Percentiles rank a stretch among this genome's conserved stretches.
Conservation (phyloP, 2,888 invertebrate species). For the Heliconius ethilla region DNA sequence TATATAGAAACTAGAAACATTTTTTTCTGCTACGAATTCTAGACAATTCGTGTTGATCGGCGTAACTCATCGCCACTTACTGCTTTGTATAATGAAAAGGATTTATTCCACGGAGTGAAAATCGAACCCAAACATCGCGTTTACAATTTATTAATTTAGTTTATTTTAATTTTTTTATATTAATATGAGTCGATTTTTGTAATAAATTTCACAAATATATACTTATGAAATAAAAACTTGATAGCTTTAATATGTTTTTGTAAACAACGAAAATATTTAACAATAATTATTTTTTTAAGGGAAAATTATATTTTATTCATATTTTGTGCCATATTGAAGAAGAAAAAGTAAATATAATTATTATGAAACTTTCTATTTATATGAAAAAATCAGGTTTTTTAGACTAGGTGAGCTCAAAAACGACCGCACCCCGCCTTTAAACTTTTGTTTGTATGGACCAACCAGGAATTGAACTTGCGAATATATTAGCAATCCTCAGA, state of each 20-base stretch:
- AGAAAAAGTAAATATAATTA: background rate
- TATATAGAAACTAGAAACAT: background rate
- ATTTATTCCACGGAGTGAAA: background rate
- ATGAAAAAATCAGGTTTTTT: slow-evolving; percentile 3
- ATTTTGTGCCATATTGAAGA: slow-evolving; percentile 33
- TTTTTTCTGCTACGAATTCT: background rate
- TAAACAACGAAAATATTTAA: slow-evolving; percentile 24
- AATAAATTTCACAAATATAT: slow-evolving; percentile 6
- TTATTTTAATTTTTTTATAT: background rate
- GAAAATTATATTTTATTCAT: slow-evolving; percentile 13
- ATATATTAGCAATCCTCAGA: background rate
- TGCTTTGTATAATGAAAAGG: background rate
- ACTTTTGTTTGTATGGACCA: slow-evolving; percentile 7
- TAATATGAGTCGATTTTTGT: background rate
- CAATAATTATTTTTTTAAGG: slow-evolving; percentile 25
- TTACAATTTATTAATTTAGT: too few species aligned
- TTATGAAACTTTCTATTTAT: background rate
- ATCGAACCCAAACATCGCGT: too few species aligned
- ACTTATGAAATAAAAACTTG: slow-evolving; percentile 13
- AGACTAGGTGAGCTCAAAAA: slow-evolving; percentile 12
- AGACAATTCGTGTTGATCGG: too few species aligned
- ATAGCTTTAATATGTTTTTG: slow-evolving; percentile 26
- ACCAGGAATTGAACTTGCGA: background rate
- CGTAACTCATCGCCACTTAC: too few species aligned
- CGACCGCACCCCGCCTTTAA: slow-evolving; percentile 22